phyloP scores from a whole-genome alignment of 2,113 vertebrate genomes.

The mouse (Mus musculus) region GRCm39 chr12:79017001-79017500 shows the following conservation, averaged over 20 bases:
- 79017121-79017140: background rate
- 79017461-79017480: background rate
- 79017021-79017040: background rate
- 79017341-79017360: background rate
- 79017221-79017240: background rate
- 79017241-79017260: background rate
- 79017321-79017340: background rate
- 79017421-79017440: background rate
- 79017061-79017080: background rate
- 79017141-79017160: background rate
- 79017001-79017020: background rate
- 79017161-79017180: background rate
- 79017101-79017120: background rate
- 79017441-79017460: background rate
- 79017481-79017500: background rate
- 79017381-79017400: background rate
- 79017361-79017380: background rate
- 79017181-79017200: background rate
- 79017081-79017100: background rate
- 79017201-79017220: background rate
- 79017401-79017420: background rate
- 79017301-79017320: background rate
- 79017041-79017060: background rate
- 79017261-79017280: background rate
- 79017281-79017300: background rate